These are phyloP conservation scores for Phanerotoma sp. DNA, from an alignment of 2,888 invertebrate species.

Conservation along the genomic window DNA sequence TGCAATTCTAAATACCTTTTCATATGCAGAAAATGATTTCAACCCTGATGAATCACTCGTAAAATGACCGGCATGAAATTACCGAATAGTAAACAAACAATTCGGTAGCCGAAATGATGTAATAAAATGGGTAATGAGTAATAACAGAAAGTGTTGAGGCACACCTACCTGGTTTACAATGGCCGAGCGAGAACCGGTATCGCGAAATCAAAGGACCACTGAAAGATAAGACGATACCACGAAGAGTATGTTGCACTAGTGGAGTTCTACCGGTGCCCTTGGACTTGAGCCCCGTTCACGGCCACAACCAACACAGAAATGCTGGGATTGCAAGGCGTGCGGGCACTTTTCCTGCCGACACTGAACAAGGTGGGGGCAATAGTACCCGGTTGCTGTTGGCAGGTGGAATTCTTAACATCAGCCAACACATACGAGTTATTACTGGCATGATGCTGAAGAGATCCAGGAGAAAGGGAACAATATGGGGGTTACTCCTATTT, in stretches of 20 bases:
- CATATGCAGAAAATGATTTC: no score
- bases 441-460: constrained; percentile 41
- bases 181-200: constrained; percentile 9
- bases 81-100: no score
- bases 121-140: not conserved
- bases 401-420: constrained; percentile 53
- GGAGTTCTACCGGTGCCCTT: constrained; percentile 46
- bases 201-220: constrained; percentile 13
- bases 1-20: no score
- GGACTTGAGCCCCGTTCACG: constrained; percentile 56
- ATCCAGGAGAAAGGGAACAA: constrained; percentile 7
- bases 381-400: constrained; percentile 49
- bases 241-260: constrained; percentile 34
- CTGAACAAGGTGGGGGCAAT: constrained; percentile 40
- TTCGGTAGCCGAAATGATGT: not conserved
- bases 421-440: constrained; percentile 48
- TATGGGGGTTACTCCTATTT: not conserved
- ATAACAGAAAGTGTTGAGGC: not conserved
- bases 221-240: constrained; percentile 20
- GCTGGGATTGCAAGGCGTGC: constrained; percentile 54
- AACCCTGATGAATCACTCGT: no score
- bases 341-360: constrained; percentile 53
- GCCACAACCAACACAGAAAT: constrained; percentile 56
- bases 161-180: constrained; percentile 9
- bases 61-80: no score